phyloP scores from a whole-genome alignment of 2,113 vertebrate genomes.

The Donacobius atricapilla region DNA sequence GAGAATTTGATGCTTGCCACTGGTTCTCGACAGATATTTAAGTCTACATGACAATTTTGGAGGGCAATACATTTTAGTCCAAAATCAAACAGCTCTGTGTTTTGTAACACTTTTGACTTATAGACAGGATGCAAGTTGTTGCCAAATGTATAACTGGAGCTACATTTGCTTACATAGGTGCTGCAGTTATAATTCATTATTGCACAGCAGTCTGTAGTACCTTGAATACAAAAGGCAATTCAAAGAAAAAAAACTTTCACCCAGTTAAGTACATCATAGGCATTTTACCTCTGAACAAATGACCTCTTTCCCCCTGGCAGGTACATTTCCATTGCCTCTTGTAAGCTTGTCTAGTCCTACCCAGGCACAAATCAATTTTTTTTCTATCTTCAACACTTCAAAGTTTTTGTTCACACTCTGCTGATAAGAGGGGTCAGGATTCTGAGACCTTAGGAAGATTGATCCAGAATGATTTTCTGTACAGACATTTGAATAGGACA shows the following conservation, averaged over 20 bases:
- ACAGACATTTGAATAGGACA: neutral
- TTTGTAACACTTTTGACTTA: slow-evolving; percentile 2
- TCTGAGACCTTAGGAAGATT: neutral
- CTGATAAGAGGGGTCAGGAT: neutral
- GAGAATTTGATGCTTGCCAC: neutral
- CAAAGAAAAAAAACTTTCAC: neutral
- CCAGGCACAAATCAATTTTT: neutral
- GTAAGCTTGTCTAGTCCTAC: neutral
- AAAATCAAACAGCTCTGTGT: neutral
- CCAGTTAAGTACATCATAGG: neutral
- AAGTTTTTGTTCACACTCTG: neutral
- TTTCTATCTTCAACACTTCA: neutral
- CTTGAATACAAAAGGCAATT: neutral
- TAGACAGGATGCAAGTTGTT: neutral
- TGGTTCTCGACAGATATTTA: neutral
- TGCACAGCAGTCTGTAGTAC: neutral
- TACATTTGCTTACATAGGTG: neutral
- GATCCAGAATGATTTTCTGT: neutral
- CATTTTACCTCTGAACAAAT: neutral
- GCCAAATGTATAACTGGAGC: neutral
- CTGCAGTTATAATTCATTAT: neutral
- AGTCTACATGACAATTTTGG: neutral
- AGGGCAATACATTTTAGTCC: neutral
- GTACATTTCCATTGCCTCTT: neutral
- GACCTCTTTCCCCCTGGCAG: neutral